Evolutionary conservation across 2,797 vertebrate genomes (phyloP), one percentile per base, ranked within the genome.

Genomic region (Poeciliopsis gracilis): DNA sequence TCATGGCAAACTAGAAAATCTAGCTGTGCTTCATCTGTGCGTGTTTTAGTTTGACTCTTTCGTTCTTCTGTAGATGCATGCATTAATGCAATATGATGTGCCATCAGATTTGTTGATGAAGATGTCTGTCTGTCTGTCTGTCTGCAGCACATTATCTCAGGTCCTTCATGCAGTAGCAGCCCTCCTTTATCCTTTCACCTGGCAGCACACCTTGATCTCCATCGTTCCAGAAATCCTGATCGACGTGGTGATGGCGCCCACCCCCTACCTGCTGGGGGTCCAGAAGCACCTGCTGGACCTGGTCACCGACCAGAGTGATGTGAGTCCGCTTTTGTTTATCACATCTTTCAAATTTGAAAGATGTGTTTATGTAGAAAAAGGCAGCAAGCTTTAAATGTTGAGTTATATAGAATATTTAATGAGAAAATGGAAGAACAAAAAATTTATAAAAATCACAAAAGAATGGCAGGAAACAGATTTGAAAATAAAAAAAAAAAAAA

Each of bases 131-230:
- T 53, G 61, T n/a, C 9, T 28, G n/a, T 85, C 43, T 80, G 63
- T 76, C 79, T 63, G 28, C 92, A 99, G 98, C 11, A 96, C 96
- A 7, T 93, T 99, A 77, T 99, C 98, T 2, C 98, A 98, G 84
- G 97, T 97, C 75, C 97, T 98, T 82, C 97, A 99, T 0, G 98
- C 97, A 0, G 96, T 98, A 0, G 95, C 97, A 0, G 98, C 97
- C 20, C 96, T 99, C n/a, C 97, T 99, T 9, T 97, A 98, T 88
- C 98, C 98, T 25, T 99, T 99, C 95, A 97, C 95, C 84, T 99
- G 98, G 98, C 97, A 97, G 59, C 98, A 99, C 94, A 99, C 98
- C 63, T 96, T 97, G 83, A 99, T 99, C 94, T 97, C 98, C 0
- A 98, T 98, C 18, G 96, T 99, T 33, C 98, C 98, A 0, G 94